Conservation (phyloP, 2,888 invertebrate species). For the Notocelia uddmanniana region DNA sequence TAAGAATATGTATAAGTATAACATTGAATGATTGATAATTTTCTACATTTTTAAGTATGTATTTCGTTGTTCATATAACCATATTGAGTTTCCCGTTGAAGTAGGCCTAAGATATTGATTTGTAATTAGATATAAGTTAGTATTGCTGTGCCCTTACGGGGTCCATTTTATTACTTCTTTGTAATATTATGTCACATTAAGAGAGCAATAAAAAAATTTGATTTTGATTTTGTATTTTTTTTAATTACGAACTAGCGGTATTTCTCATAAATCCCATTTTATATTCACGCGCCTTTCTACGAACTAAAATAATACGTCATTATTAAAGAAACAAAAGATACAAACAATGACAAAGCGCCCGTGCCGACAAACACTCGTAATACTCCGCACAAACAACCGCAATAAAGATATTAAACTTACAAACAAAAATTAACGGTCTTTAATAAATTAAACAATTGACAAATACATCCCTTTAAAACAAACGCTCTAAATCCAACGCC, state of each 20-base stretch:
- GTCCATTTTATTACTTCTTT: too few relatives aligned
- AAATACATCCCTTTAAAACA: neutral
- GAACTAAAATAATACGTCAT: conserved; percentile 17
- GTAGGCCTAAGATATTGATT: too few relatives aligned
- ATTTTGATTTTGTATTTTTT: too few relatives aligned
- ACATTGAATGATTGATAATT: too few relatives aligned
- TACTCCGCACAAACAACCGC: conserved; percentile 29
- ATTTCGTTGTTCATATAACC: too few relatives aligned
- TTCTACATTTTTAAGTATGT: too few relatives aligned
- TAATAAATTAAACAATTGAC: conserved; percentile 33
- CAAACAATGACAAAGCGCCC: conserved; percentile 26
- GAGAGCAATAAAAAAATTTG: too few relatives aligned
- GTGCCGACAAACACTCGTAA: conserved; percentile 21
- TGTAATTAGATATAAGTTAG: too few relatives aligned
- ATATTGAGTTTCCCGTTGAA: too few relatives aligned
- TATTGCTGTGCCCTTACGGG: too few relatives aligned
- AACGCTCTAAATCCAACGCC: neutral
- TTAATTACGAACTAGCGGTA: neutral
- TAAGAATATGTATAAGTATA: too few relatives aligned
- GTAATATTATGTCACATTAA: too few relatives aligned
- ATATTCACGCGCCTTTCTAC: conserved; percentile 21
- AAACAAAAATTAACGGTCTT: conserved; percentile 32
- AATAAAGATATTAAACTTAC: conserved; percentile 28
- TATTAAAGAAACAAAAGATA: conserved; percentile 23
- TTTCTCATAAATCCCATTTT: neutral